Evolutionary conservation across 2,888 invertebrate species (phyloP).

Genomic region (Limulus polyphemus): DNA sequence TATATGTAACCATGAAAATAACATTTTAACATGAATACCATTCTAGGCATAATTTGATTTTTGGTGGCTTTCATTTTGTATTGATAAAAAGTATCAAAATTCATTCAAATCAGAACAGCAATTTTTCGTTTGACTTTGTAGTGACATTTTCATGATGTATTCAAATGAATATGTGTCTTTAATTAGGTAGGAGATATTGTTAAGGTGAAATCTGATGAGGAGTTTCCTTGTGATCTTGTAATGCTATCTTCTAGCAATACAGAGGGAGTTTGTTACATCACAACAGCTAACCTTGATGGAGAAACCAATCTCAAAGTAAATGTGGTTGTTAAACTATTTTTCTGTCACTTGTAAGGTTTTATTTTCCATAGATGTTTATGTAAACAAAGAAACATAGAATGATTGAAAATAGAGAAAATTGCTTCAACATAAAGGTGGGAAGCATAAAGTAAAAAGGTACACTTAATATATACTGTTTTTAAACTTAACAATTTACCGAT

Average conservation of each 20-base stretch:
- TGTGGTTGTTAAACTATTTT: constrained; percentile 31
- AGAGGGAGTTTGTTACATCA: constrained; percentile 94
- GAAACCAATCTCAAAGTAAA: constrained; percentile 94
- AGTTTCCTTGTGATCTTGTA: constrained; percentile 63
- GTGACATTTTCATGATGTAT: neutral
- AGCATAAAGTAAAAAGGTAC: too few species aligned
- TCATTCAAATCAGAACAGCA: neutral
- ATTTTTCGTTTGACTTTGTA: neutral
- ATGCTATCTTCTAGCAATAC: constrained; percentile 57
- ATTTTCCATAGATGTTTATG: too few species aligned
- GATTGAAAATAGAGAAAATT: too few species aligned
- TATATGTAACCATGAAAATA: neutral
- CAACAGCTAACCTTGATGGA: constrained; percentile 96
- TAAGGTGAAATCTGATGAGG: constrained; percentile 53
- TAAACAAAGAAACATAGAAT: too few species aligned
- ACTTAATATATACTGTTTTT: too few species aligned
- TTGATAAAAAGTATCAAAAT: neutral
- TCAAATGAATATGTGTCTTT: neutral
- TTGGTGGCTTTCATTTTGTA: neutral
- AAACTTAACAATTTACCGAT: too few species aligned
- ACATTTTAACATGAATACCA: neutral
- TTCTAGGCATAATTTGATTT: neutral
- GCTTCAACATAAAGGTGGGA: too few species aligned
- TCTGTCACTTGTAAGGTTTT: too few species aligned
- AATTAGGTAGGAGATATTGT: constrained; percentile 58